These are phyloP conservation scores for Pomatostomus ruficeps DNA, from an alignment of 2,113 vertebrate species.

Conservation along the genomic window DNA sequence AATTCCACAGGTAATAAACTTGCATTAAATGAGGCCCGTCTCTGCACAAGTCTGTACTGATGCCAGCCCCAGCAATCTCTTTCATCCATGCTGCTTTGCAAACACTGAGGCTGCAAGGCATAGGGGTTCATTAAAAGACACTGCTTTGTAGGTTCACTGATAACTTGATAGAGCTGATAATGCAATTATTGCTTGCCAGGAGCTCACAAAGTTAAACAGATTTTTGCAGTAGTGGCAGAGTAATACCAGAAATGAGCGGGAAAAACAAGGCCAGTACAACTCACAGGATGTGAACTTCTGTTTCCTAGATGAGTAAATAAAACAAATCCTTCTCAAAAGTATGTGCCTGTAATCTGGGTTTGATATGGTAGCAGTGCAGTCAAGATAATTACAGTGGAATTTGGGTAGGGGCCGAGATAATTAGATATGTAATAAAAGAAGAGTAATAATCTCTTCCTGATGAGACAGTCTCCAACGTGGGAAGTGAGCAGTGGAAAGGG, in stretches of 20 bases:
- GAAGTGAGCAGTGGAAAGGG: neutral
- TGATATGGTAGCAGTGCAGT: neutral
- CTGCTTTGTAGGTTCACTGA: neutral
- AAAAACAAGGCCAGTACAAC: slow-evolving; percentile 28
- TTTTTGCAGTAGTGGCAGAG: neutral
- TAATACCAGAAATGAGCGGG: neutral
- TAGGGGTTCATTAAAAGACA: neutral
- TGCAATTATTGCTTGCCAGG: neutral
- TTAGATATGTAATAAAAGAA: neutral
- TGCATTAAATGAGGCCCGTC: slow-evolving; percentile 54
- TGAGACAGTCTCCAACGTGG: neutral
- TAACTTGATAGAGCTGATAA: slow-evolving; percentile 32
- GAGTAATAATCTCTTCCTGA: neutral
- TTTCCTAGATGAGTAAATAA: slow-evolving; percentile 47
- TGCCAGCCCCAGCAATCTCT: slow-evolving; percentile 58
- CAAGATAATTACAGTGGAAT: slow-evolving; percentile 56
- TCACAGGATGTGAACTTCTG: slow-evolving; percentile 28
- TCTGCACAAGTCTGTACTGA: slow-evolving; percentile 56
- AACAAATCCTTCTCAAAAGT: slow-evolving; percentile 12
- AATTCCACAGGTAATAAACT: slow-evolving; percentile 74
- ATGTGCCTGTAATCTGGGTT: slow-evolving; percentile 2
- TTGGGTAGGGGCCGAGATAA: neutral
- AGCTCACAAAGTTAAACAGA: neutral
- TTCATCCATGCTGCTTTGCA: slow-evolving; percentile 49
- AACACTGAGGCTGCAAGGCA: slow-evolving; percentile 7